phyloP scores from a whole-genome alignment of 2,888 invertebrate species.

The Drosophila demipolita region DNA sequence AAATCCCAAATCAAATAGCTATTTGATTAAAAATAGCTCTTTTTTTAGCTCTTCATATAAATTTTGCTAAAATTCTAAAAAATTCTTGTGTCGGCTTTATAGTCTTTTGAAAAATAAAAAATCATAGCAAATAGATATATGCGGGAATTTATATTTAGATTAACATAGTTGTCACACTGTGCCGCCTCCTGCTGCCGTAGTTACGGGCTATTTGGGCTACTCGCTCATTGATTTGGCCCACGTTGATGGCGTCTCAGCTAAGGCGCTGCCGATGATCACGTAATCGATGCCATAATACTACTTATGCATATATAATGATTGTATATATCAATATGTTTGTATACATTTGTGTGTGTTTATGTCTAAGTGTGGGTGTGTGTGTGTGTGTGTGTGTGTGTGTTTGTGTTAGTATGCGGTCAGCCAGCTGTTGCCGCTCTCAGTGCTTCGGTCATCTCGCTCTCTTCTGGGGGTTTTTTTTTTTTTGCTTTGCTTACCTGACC shows the following conservation, averaged over 20 bases:
- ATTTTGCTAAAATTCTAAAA: neutral
- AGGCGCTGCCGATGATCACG: constrained; percentile 65
- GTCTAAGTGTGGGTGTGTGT: constrained; percentile 8
- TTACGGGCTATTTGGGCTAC: constrained; percentile 26
- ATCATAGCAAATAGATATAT: neutral
- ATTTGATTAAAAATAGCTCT: neutral
- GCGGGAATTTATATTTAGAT: constrained; percentile 3
- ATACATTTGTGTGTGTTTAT: constrained; percentile 1
- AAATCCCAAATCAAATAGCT: neutral
- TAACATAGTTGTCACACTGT: constrained; percentile 33
- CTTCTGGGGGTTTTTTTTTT: neutral
- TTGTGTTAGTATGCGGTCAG: constrained; percentile 40
- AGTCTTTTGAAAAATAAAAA: neutral
- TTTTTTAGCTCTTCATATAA: neutral
- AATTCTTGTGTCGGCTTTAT: neutral
- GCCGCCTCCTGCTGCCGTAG: constrained; percentile 27
- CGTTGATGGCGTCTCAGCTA: constrained; percentile 70
- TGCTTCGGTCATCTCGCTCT: constrained; percentile 8
- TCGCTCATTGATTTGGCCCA: constrained; percentile 62
- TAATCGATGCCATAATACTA: constrained; percentile 78
- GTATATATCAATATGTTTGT: neutral
- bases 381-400: neutral
- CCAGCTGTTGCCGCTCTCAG: constrained; percentile 59
- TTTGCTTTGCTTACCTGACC: constrained; percentile 75
- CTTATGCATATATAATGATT: constrained; percentile 17